phyloP scores from a whole-genome alignment of 1,140 invertebrate species.

The Listronotus bonariensis region DNA sequence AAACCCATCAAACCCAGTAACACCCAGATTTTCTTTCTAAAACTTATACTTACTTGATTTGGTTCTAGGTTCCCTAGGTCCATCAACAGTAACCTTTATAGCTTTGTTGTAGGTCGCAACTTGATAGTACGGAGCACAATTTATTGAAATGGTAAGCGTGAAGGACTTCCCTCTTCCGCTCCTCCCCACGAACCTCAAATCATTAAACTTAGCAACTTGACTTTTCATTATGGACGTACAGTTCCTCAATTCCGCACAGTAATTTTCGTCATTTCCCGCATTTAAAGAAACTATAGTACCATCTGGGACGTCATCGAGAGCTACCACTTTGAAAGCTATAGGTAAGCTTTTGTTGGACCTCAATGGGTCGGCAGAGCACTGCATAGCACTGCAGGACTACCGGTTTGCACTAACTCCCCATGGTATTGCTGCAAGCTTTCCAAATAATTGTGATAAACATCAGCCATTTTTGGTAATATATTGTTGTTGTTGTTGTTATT shows the following conservation, averaged over 20 bases:
- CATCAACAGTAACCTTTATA: constrained; percentile 95
- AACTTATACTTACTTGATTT: constrained; percentile 86
- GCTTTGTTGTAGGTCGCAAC: constrained; percentile 87
- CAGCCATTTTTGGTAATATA: constrained; percentile 64
- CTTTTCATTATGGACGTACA: constrained; percentile 93
- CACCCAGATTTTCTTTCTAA: not conserved
- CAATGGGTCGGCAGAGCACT: constrained; percentile 89
- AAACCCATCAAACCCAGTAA: not conserved
- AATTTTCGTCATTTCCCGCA: constrained; percentile 97
- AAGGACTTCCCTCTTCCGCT: constrained; percentile 95
- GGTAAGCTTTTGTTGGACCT: constrained; percentile 96
- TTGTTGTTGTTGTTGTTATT: constrained; percentile 43
- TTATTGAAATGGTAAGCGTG: constrained; percentile 84
- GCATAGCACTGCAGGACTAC: constrained; percentile 90
- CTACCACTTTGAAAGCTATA: constrained; percentile 89
- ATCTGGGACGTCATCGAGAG: constrained; percentile 88
- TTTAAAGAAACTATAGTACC: constrained; percentile 91
- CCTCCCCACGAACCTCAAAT: constrained; percentile 93
- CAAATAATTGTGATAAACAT: constrained; percentile 71
- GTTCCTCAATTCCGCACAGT: constrained; percentile 91
- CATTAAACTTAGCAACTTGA: constrained; percentile 96
- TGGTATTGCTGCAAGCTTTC: constrained; percentile 84
- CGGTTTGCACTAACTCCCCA: constrained; percentile 87
- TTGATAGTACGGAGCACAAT: constrained; percentile 76
- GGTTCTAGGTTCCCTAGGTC: constrained; percentile 87